These are phyloP conservation scores for Dolichallabes microphthalmus DNA, from an alignment of 2,113 vertebrate genomes.

Conservation along the genomic window DNA sequence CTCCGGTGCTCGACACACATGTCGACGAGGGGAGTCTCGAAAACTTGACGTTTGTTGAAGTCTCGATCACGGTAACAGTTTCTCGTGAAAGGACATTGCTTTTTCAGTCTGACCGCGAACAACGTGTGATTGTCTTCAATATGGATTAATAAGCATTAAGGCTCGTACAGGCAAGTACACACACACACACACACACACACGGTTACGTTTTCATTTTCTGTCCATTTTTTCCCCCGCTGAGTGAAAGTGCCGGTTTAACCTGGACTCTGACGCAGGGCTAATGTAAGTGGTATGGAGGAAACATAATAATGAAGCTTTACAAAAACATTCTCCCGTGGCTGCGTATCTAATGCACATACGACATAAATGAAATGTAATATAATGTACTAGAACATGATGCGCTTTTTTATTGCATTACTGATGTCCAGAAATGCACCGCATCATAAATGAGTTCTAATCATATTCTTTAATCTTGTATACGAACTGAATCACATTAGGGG, in stretches of 20 bases:
- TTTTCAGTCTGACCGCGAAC: conserved; percentile 22
- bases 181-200: background rate
- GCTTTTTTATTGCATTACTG: background rate
- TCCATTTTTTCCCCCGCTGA: background rate
- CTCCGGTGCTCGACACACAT: background rate
- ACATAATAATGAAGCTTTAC: background rate
- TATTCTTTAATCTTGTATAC: conserved; percentile 15
- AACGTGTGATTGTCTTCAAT: background rate
- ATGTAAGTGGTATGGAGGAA: background rate
- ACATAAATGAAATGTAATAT: background rate
- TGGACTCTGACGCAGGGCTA: background rate
- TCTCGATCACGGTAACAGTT: background rate
- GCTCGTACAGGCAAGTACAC: conserved; percentile 51
- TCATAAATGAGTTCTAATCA: background rate
- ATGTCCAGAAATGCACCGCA: background rate
- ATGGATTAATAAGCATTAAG: conserved; percentile 49
- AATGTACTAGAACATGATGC: background rate
- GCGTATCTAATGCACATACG: background rate
- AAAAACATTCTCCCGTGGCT: background rate
- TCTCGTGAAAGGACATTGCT: background rate
- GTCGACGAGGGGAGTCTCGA: background rate
- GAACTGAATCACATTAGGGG: background rate
- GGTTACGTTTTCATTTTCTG: conserved; percentile 19
- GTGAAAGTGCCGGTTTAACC: conserved; percentile 22
- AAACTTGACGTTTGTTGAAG: background rate